Evolutionary conservation across 2,888 invertebrate species (phyloP).

Genomic region (Ormyrus thymus): DNA sequence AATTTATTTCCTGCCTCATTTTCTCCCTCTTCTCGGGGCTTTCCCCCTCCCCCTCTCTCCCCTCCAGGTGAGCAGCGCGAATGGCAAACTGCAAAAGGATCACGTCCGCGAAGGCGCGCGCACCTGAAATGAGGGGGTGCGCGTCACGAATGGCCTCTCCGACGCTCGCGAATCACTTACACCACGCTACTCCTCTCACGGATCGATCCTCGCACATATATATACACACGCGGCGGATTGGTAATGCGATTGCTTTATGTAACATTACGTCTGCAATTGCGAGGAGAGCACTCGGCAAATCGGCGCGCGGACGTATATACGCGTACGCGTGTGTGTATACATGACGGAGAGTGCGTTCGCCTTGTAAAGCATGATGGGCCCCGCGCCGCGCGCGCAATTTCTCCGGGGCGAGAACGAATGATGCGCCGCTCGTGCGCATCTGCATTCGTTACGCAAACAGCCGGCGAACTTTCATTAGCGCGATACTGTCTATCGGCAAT

Average conservation of each 20-base stretch:
- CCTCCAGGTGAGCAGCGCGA: neutral
- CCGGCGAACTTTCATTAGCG: conserved; percentile 6
- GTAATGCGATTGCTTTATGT: conserved; percentile 53
- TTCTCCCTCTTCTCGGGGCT: conserved; percentile 40
- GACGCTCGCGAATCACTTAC: conserved; percentile 50
- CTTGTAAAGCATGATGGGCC: neutral
- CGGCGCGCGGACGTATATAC: neutral
- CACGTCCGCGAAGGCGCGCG: conserved; percentile 35
- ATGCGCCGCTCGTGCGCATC: conserved; percentile 7
- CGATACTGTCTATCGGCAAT: neutral
- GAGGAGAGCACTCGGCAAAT: conserved; percentile 15
- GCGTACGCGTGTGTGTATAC: neutral
- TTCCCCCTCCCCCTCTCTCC: neutral
- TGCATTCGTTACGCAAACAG: conserved; percentile 39
- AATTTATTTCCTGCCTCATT: conserved; percentile 43
- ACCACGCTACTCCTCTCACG: neutral
- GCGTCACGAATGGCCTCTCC: conserved; percentile 37
- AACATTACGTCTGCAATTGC: conserved; percentile 32
- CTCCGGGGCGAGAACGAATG: neutral
- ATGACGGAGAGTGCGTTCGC: neutral
- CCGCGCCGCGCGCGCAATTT: neutral
- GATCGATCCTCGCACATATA: conserved; percentile 39
- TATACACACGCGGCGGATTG: neutral
- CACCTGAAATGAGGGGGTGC: conserved; percentile 23
- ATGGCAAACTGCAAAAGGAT: conserved; percentile 46